These are phyloP conservation scores for Odocoileus virginianus DNA, from an alignment of 2,113 vertebrate species.

Conservation along the genomic window DNA sequence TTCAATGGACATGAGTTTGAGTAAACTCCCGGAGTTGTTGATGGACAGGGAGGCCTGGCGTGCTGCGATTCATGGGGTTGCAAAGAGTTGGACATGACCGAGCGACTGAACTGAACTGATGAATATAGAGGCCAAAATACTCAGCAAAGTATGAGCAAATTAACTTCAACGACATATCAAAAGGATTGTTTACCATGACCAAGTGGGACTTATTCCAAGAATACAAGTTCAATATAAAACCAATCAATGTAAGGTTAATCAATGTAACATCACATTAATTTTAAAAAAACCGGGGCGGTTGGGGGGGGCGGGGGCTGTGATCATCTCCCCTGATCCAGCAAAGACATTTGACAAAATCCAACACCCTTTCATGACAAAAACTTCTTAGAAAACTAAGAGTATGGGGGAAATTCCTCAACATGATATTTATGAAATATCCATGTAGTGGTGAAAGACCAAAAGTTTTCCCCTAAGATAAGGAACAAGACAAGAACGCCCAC, in stretches of 20 bases:
- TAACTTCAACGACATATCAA: background rate
- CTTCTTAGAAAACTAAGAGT: background rate
- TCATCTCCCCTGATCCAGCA: background rate
- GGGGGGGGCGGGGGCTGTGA: too few species aligned
- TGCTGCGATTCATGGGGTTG: too few species aligned
- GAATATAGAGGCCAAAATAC: background rate
- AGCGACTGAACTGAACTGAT: too few species aligned
- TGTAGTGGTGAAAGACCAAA: background rate
- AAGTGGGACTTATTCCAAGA: background rate
- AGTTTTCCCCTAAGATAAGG: background rate
- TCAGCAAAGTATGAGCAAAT: background rate
- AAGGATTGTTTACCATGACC: background rate
- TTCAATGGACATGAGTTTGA: too few species aligned
- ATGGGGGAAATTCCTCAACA: background rate
- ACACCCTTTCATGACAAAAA: background rate
- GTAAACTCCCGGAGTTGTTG: too few species aligned
- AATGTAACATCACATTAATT: background rate
- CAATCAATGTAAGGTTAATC: background rate
- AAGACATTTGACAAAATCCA: background rate
- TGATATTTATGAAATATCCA: background rate
- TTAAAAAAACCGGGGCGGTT: background rate
- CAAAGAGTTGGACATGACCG: too few species aligned
- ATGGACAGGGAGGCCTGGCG: too few species aligned
- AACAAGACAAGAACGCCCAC: background rate
- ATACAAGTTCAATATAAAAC: background rate